These are phyloP conservation scores for Apodemus sylvaticus DNA, from an alignment of 2,113 vertebrate species.

Conservation along the genomic window DNA sequence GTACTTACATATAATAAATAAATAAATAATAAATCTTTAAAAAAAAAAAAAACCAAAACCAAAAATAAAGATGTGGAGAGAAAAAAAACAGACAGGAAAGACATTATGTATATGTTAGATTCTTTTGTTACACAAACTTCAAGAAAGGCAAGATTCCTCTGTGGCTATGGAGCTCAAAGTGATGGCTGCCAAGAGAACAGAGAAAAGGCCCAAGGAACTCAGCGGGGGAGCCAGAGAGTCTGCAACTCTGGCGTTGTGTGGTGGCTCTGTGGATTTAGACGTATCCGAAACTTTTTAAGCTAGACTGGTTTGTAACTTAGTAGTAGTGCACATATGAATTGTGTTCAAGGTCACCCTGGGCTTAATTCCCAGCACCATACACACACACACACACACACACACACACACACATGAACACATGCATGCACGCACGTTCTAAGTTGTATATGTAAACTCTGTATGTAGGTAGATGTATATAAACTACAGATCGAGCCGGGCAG, in stretches of 20 bases:
- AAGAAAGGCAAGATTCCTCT: not conserved
- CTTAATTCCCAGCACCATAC: not conserved
- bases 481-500: not conserved
- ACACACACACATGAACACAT: not conserved
- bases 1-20: too few relatives aligned
- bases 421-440: not conserved
- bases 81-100: not conserved
- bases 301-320: not conserved
- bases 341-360: not conserved
- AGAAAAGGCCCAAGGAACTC: not conserved
- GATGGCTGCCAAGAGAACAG: not conserved
- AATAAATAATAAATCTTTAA: too few relatives aligned
- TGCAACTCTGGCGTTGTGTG: not conserved
- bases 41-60: too few relatives aligned
- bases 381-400: not conserved
- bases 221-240: too few relatives aligned
- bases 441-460: not conserved
- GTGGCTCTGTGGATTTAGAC: not conserved
- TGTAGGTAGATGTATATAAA: not conserved
- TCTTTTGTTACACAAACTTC: not conserved
- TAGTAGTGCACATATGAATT: accelerated
- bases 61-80: not conserved
- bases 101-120: not conserved
- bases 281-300: not conserved
- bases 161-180: not conserved